These are phyloP conservation scores for Graptemys geographica DNA, from an alignment of 2,797 vertebrate genomes.

Conservation along the genomic window DNA sequence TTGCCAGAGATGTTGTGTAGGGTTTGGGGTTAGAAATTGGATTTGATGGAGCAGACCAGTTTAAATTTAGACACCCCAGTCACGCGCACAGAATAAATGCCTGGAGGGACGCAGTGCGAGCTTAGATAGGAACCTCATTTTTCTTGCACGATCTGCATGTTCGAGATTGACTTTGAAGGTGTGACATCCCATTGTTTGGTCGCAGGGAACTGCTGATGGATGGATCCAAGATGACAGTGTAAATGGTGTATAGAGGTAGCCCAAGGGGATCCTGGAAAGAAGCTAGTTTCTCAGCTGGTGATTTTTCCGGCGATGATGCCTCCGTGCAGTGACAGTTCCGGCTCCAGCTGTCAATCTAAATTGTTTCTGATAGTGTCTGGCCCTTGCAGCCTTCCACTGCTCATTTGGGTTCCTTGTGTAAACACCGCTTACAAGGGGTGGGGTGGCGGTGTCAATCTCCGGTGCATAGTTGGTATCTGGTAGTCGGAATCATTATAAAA, in stretches of 20 bases:
- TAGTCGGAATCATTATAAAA: not conserved
- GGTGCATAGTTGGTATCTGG: not conserved
- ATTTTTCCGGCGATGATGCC: slow-evolving; percentile 62
- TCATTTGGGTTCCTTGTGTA: slow-evolving; percentile 45
- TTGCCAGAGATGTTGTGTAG: not conserved
- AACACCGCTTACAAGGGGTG: not conserved
- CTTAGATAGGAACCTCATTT: slow-evolving; percentile 15
- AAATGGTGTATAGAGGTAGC: slow-evolving; percentile 51
- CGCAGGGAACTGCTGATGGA: slow-evolving; percentile 28
- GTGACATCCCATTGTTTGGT: slow-evolving; percentile 22
- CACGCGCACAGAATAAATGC: not conserved
- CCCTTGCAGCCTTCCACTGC: slow-evolving; percentile 49
- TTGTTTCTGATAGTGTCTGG: slow-evolving; percentile 58
- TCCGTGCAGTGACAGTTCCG: slow-evolving; percentile 55
- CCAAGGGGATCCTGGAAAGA: slow-evolving; percentile 47
- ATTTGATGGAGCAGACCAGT: not conserved
- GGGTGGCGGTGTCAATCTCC: not conserved
- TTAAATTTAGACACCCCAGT: not conserved
- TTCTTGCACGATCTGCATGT: slow-evolving; percentile 20
- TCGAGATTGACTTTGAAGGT: slow-evolving; percentile 46
- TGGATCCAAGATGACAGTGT: slow-evolving; percentile 55
- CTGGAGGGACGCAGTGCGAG: not conserved
- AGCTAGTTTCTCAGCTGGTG: slow-evolving; percentile 52
- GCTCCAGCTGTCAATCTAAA: slow-evolving; percentile 57
- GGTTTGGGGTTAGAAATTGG: not conserved